These are phyloP conservation scores for Noctuana brunneofusca DNA, from an alignment of 2,888 invertebrate genomes.

Conservation along the genomic window DNA sequence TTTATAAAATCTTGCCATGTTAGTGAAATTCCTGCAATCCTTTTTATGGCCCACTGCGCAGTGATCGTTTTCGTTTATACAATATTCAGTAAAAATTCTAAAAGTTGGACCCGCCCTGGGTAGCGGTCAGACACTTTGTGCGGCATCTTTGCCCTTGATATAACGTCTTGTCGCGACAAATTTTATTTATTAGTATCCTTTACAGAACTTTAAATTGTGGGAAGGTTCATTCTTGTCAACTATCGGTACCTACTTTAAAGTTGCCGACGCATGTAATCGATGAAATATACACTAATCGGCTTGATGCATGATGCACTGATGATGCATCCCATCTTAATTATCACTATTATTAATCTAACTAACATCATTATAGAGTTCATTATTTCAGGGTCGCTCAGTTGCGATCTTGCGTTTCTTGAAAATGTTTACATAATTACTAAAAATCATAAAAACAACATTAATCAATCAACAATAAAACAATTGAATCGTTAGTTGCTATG, in stretches of 20 bases:
- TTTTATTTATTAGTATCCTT: constrained; percentile 78
- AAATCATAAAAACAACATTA: neutral
- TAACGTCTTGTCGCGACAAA: constrained; percentile 62
- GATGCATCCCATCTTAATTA: too few species aligned
- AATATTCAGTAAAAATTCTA: neutral
- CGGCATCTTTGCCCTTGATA: constrained; percentile 55
- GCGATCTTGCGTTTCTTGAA: too few species aligned
- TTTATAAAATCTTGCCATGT: neutral
- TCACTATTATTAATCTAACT: too few species aligned
- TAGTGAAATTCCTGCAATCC: too few species aligned
- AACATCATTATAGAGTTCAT: too few species aligned
- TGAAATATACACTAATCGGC: too few species aligned
- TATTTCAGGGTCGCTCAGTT: too few species aligned
- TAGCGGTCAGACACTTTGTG: constrained; percentile 48
- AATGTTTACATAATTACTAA: too few species aligned
- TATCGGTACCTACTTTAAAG: constrained; percentile 54
- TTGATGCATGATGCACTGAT: too few species aligned
- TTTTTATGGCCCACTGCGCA: neutral
- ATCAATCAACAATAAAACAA: neutral
- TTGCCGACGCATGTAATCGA: constrained; percentile 6
- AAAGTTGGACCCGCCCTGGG: constrained; percentile 11
- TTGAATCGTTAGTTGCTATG: neutral
- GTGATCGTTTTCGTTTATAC: too few species aligned
- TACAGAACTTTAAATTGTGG: constrained; percentile 69
- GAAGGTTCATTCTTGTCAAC: constrained; percentile 53